Base-by-base conservation (phyloP, 2,113 vertebrate genomes). In the Crotalus viridis region DNA sequence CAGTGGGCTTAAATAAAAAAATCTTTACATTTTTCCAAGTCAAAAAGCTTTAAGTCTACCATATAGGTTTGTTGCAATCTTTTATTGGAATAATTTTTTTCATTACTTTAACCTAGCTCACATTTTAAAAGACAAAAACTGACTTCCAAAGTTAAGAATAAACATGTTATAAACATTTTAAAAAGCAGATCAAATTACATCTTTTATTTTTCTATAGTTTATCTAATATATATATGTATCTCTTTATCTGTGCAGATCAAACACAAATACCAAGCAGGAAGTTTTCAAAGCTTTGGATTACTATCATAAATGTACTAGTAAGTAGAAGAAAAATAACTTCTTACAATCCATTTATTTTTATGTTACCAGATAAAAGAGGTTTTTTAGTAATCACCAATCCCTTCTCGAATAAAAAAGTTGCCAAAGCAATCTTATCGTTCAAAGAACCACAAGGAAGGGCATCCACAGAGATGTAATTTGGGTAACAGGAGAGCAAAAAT, bases 401-500 rank as follows among this genome's bases (percentile, higher is more conserved):
- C 93, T 98, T 98, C 89, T 98, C 98, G 96, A 98, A 98, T 7
- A 98, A 94, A 22, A 98, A 95, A 0, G 96, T 97, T 48, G 97
- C 97, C 94, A 98, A 90, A 92, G 98, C 97, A 94, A 98, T 94
- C 95, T 97, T 98, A 24, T 99, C 98, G n/a, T 98, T 98, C 89
- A 97, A 89, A 13, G 96, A 97, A 87, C 98, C 98, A 93, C 98
- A 99, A 0, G 99, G 99, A 91, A 99, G 96, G 91, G 95, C 97
- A 91, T 96, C 97, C 33, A 99, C 98, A 0, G 95, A 96, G 95
- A 99, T 94, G 55, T 98, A 98, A 61, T 98, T 97, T 46, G 99
- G 99, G 95, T 99, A 99, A 15, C 98, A 98, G 91, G 98, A 98
- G 54, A 99, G 98, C 89, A 99, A 97, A 95, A 98, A 98, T 96